Evolutionary conservation across 2,888 invertebrate genomes (phyloP).

Genomic region (Zhengitettix transpicula): DNA sequence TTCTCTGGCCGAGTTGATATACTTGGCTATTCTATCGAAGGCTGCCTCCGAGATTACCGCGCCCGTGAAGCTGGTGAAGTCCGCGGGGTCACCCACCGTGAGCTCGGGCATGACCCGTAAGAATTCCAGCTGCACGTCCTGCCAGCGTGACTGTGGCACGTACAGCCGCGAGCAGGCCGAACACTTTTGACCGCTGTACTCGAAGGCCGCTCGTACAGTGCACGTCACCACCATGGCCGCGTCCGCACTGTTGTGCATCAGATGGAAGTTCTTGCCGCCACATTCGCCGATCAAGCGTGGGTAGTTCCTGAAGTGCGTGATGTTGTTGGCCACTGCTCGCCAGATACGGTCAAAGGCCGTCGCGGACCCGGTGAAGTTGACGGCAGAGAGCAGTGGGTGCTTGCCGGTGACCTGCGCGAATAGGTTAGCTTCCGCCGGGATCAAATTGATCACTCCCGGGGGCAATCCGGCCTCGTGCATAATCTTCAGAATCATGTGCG

Average conservation of each 20-base stretch:
- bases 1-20: conserved; percentile 74
- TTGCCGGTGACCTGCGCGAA: conserved; percentile 83
- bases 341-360: conserved; percentile 85
- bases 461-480: conserved; percentile 93
- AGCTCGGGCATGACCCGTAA: conserved; percentile 49
- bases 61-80: conserved; percentile 69
- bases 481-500: conserved; percentile 84
- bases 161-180: conserved; percentile 97
- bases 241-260: conserved; percentile 85
- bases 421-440: conserved; percentile 88
- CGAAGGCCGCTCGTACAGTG: conserved; percentile 84
- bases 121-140: conserved; percentile 47
- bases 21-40: conserved; percentile 72
- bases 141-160: conserved; percentile 79
- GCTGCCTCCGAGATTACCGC: conserved; percentile 95
- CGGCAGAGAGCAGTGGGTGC: conserved; percentile 73
- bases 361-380: conserved; percentile 91
- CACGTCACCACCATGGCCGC: conserved; percentile 60
- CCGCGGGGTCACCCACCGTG: conserved; percentile 72
- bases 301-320: conserved; percentile 69
- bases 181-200: conserved; percentile 96
- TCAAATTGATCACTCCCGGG: conserved; percentile 92
- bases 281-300: conserved; percentile 92
- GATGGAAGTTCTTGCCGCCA: conserved; percentile 98
- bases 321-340: conserved; percentile 80